A percentile compares a stretch with the other conserved stretches of the same genome.
Conservation (phyloP, 2,113 vertebrate species). For the Misgurnus mizolepis region DNA sequence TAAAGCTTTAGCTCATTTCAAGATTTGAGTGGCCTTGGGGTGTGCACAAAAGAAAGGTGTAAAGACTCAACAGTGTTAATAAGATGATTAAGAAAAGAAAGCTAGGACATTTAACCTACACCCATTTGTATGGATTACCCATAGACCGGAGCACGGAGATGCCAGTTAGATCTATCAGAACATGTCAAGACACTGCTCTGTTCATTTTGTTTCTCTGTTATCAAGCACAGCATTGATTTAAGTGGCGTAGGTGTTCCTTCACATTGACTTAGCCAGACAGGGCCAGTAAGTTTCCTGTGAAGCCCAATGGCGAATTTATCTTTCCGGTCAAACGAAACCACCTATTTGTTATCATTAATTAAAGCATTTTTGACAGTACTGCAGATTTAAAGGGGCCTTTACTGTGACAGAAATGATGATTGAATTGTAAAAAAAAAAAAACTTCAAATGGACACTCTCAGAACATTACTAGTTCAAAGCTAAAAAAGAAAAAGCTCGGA, state of each 20-base stretch:
- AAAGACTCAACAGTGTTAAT: not conserved
- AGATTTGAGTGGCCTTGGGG: not conserved
- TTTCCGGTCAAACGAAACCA: no score
- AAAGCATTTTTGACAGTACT: no score
- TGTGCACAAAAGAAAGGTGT: not conserved
- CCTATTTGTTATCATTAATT: no score
- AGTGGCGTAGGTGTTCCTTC: constrained; percentile 7
- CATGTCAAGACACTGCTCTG: not conserved
- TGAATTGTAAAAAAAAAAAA: not conserved
- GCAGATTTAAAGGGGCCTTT: not conserved
- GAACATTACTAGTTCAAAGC: not conserved
- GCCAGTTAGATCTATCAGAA: constrained; percentile 22
- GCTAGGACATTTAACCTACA: constrained; percentile 1
- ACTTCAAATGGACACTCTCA: not conserved
- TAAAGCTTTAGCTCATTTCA: not conserved
- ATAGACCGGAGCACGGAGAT: constrained; percentile 5
- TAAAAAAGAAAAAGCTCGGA: constrained; percentile 1
- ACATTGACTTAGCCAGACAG: constrained; percentile 4
- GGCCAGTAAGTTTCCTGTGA: not conserved
- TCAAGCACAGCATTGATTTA: not conserved
- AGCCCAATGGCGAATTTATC: not conserved
- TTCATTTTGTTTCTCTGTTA: constrained; percentile 4
- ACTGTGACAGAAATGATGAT: not conserved
- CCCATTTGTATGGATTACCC: constrained; percentile 14
- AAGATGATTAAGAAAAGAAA: not conserved